These are phyloP conservation scores for Aphidoletes aphidimyza DNA, from an alignment of 2,888 invertebrate species.

Conservation along the genomic window DNA sequence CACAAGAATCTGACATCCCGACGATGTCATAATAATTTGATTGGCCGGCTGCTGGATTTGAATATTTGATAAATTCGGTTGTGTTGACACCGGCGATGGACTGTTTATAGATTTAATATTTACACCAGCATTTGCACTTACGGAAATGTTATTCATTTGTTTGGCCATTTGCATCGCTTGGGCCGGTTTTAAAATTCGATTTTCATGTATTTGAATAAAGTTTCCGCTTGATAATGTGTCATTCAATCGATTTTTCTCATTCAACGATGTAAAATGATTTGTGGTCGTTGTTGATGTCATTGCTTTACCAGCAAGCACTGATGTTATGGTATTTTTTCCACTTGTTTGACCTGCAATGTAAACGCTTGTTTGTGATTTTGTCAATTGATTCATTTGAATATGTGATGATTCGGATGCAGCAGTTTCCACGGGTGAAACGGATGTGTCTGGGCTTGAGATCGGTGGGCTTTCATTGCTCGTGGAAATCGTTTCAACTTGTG, in stretches of 20 bases:
- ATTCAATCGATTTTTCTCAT: background rate
- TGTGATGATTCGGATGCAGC: constrained; percentile 45
- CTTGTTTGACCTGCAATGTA: constrained; percentile 75
- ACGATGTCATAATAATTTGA: constrained; percentile 66
- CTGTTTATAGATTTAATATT: constrained; percentile 9
- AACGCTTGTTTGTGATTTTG: constrained; percentile 63
- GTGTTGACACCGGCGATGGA: constrained; percentile 27
- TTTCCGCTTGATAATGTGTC: background rate
- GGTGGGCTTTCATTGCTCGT: constrained; percentile 81
- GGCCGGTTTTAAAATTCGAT: constrained; percentile 52
- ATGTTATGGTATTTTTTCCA: constrained; percentile 84
- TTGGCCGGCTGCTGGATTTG: constrained; percentile 62
- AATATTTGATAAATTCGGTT: constrained; percentile 56
- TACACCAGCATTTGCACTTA: background rate
- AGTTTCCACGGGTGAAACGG: constrained; percentile 60
- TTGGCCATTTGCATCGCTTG: background rate
- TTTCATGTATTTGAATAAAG: constrained; percentile 23
- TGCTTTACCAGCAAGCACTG: constrained; percentile 79
- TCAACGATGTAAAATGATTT: constrained; percentile 61
- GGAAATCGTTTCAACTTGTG: constrained; percentile 86
- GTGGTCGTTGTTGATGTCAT: constrained; percentile 81
- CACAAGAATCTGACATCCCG: constrained; percentile 64
- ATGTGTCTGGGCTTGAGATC: constrained; percentile 72
- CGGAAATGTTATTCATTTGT: background rate
- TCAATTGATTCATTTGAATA: constrained; percentile 67